Conservation (phyloP, 2,113 vertebrate species). For the Oncorhynchus masou region DNA sequence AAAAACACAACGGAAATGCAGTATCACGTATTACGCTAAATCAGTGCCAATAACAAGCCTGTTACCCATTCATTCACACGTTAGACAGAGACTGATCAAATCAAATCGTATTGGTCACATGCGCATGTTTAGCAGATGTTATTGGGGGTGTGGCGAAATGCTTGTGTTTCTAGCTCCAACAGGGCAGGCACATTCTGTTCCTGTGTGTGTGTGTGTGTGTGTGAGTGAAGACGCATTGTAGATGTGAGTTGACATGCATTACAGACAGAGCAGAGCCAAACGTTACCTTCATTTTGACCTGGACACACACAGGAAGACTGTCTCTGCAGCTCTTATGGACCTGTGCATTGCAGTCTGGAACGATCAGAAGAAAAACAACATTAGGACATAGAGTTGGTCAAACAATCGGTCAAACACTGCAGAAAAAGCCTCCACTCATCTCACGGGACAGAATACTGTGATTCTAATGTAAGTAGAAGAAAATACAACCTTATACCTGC, state of each 20-base stretch:
- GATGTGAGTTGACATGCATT: too few relatives aligned
- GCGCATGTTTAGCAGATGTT: too few relatives aligned
- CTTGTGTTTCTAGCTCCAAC: not conserved
- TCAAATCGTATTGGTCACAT: too few relatives aligned
- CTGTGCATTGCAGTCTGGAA: slow-evolving; percentile 78
- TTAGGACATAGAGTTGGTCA: slow-evolving; percentile 13
- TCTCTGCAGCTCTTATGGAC: slow-evolving; percentile 88
- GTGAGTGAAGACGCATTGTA: too few relatives aligned
- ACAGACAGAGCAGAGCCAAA: not conserved
- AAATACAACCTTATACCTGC: not conserved
- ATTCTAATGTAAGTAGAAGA: not conserved
- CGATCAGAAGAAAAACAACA: slow-evolving; percentile 27
- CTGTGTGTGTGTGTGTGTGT: not conserved
- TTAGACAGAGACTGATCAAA: not conserved
- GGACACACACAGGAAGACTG: slow-evolving; percentile 75
- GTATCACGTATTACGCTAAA: not conserved
- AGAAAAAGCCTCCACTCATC: not conserved
- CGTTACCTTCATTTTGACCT: slow-evolving; percentile 85
- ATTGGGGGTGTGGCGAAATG: too few relatives aligned
- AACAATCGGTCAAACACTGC: not conserved
- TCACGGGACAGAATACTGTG: not conserved
- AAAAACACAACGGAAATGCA: slow-evolving; percentile 63
- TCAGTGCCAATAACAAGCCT: slow-evolving; percentile 1
- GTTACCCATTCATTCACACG: not conserved
- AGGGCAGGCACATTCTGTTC: not conserved